Evolutionary conservation across 2,888 invertebrate genomes (phyloP), one percentile per base, ranked within the genome.

Genomic region (Netelia inedita): DNA sequence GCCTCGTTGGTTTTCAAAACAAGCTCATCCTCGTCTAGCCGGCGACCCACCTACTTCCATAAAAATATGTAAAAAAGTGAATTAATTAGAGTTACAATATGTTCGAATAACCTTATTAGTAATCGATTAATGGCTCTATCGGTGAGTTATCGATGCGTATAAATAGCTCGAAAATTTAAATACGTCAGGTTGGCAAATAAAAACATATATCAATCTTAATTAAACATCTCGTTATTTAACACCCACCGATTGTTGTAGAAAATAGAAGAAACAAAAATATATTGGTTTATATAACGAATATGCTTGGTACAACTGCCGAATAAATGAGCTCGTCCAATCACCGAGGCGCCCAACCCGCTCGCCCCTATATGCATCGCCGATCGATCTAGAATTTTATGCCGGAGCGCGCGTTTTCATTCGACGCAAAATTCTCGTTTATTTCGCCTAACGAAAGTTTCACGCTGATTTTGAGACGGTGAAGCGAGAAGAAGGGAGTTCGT

Each of bases 241-340:
- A 28, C 28, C 28, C 28, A 28, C 28, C 28, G 28, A 28, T 28
- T 28, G 28, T 5, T 28, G 28, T 5, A 28, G 28, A 28, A 28
- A 28, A 28, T 28, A 28, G 28, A 5, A 5, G 28, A 28, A 28
- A 28, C 3, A 28, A 28, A 28, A 28, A 1, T 28, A 3, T 28
- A 28, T 28, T 5, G 3, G 28, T 5, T 28, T 5, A 6, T 28
- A 28, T 28, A 28, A 6, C 28, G 28, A 28, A 5, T 28, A 0
- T 28, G 28, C 28, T 28, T 28, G 28, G 5, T 28, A 28, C 3
- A 28, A 14, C 19, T 53, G 11, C n/a, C 21, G 35, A 71, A 53
- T 71, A 28, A 28, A 28, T 28, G 5, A 28, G 65, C 79, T 71
- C 55, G 71, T 65, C 66, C 82, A 59, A 43, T 82, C 71, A 66